Evolutionary conservation across 2,797 vertebrate species (phyloP), one percentile per base, ranked within the genome.

Genomic region (Dryobates pubescens): DNA sequence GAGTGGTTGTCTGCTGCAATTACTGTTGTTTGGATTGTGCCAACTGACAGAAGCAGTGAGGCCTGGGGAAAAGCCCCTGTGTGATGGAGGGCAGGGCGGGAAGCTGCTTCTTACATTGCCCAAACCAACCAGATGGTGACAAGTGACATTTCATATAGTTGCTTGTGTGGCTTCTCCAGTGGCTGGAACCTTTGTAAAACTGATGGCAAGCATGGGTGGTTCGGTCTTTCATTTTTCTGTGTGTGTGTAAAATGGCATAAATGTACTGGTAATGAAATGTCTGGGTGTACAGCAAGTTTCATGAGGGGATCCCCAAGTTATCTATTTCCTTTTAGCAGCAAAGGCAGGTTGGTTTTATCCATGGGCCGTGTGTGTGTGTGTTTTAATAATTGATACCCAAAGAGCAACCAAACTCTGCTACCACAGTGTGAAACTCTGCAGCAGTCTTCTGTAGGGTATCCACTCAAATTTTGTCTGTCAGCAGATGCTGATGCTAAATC

Each of bases 21-120:
- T 94, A 92, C 78, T 15, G 27, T 93, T 95, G 88, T 94, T 96
- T 95, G 67, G 45, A 91, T 89, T 92, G 86, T n/a, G 19, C 45
- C 81, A 74, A 71, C 84, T 45, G 54, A 93, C 90, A 87, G 81
- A 92, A 89, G 70, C 1, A 1, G 36, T 54, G 75, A 45, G 87
- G 91, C 53, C 20, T 3, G 15, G 0, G 0, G 88, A 13, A 85
- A 93, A 95, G 88, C 51, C 86, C 81, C 78, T 86, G 70, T 3
- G 3, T 43, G 54, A 85, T 4, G n/a, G 59, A 71, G 34, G 53
- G 65, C 89, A 94, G 32, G 69, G 54, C 72, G 89, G 75, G 89
- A 82, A 92, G 69, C 38, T 70, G 34, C 69, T 74, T 51, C 15
- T 43, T 64, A 38, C 3, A 1, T n/a, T 82, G 85, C 57, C 77